Conservation (phyloP, 1,140 invertebrate genomes). For the Caenorhabditis remanei region DNA sequence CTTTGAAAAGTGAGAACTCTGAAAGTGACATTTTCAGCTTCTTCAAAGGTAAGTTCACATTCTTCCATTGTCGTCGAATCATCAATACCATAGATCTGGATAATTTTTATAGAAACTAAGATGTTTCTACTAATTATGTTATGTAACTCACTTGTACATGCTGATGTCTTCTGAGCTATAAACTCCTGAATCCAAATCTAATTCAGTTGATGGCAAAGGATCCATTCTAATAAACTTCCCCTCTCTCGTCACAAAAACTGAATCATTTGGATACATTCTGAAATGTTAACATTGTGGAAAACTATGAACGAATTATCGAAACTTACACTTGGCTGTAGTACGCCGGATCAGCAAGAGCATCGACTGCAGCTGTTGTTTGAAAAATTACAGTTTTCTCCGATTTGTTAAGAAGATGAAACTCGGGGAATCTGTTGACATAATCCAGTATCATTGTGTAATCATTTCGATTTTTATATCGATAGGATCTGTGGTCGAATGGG, state of each 20-base stretch:
- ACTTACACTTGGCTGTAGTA: constrained; percentile 36
- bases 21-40: constrained; percentile 33
- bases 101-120: background rate
- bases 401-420: constrained; percentile 12
- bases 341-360: constrained; percentile 26
- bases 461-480: constrained; percentile 44
- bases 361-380: constrained; percentile 24
- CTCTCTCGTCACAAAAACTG: constrained; percentile 29
- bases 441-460: constrained; percentile 40
- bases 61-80: constrained; percentile 42
- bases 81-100: background rate
- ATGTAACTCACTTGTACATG: constrained; percentile 8
- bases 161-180: constrained; percentile 16
- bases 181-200: background rate
- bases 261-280: constrained; percentile 4
- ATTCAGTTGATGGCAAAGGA: background rate
- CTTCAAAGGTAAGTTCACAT: constrained; percentile 20
- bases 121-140: background rate
- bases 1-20: constrained; percentile 39
- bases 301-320: too few species aligned
- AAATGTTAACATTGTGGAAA: background rate
- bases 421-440: constrained; percentile 27
- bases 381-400: constrained; percentile 48
- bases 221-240: constrained; percentile 28
- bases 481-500: background rate